Evolutionary conservation across 2,888 invertebrate genomes (phyloP), one percentile per base, ranked within the genome.

Genomic region (Callyntrura sp.): DNA sequence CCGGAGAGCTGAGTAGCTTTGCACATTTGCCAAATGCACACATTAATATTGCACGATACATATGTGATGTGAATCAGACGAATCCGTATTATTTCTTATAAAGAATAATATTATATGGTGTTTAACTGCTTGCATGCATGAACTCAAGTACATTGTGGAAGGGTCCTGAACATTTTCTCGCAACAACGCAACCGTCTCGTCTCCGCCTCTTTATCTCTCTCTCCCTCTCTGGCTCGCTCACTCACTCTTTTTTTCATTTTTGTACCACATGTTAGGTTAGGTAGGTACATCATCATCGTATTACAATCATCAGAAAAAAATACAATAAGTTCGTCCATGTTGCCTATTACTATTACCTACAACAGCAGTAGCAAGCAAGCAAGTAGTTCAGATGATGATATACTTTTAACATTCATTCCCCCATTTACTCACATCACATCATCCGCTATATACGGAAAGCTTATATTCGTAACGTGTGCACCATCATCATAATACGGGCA

Each of bases 41-140:
- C 76, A 88, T 81, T 73, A 82, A 73, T 83, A 85, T 88, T 88
- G 87, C 87, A 88, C 57, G 70, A 85, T 83, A 25, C n/a, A n/a
- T n/a, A n/a, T n/a, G n/a, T 85, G 23, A n/a, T 60, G 76, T 78
- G 78, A 43, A 60, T 60, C 17, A 25, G 78, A 20, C n/a, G n/a
- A 35, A n/a, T 28, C 1, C 68, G 14, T 62, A 12, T 25, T 5
- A 60, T 4, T n/a, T n/a, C n/a, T 60, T 60, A 60, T 23, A 60
- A 60, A 55, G 6, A 55, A 4, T 20, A 20, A 62, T 20, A 62
- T 17, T 65, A n/a, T n/a, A n/a, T 65, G n/a, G 20, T 57, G 23
- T 62, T 62, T 20, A 62, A 62, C 62, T 62, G n/a, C 55, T 55
- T 9, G n/a, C 55, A 11, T 6, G 6, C 23, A 17, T 62, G 23